Evolutionary conservation across 2,113 vertebrate species (phyloP), one percentile per base, ranked within the genome.

Genomic region (Xenotilapia leptura): DNA sequence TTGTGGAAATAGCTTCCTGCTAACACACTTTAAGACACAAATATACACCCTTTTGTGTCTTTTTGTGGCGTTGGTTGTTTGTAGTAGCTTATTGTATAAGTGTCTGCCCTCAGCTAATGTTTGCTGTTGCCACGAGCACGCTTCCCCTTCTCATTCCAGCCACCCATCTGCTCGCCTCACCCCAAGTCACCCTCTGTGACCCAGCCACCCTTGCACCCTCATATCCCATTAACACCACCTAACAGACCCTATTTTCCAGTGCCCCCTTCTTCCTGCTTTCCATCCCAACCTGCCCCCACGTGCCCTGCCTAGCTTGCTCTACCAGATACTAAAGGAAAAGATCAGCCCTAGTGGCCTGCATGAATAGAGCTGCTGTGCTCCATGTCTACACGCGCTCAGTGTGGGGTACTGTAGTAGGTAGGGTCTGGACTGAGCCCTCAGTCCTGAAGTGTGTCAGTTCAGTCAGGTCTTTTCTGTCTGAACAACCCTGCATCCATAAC

Each of bases 331-430:
- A 70, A 89, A 68, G 80, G 89, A 92, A 92, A 92, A 87, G 80
- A 86, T 87, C 83, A 82, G 83, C 62, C 62, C 75, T 85, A 84
- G 86, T 88, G 65, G 86, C 81, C 91, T 93, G 93, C 95, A 96
- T 95, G 94, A 90, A 31, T 77, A 54, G 82, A 88, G 89, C 83
- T 90, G 89, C 88, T 89, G 89, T 90, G 75, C 88, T 89, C 38
- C 92, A 92, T 88, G 62, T 92, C 91, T 82, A 82, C 88, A 73
- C 17, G n/a, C 26, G 82, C 87, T 90, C 91, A 92, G 83, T 86
- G 77, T 88, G 92, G 88, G 90, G 86, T 88, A 90, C 70, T 92
- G 82, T 85, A 86, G 87, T 92, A 92, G 87, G 89, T 87, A 91
- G 87, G 88, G 86, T 92, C 83, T 84, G 36, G 83, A 91, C 80